Conservation (phyloP, 2,888 invertebrate species). For the Eretmocerus hayati region DNA sequence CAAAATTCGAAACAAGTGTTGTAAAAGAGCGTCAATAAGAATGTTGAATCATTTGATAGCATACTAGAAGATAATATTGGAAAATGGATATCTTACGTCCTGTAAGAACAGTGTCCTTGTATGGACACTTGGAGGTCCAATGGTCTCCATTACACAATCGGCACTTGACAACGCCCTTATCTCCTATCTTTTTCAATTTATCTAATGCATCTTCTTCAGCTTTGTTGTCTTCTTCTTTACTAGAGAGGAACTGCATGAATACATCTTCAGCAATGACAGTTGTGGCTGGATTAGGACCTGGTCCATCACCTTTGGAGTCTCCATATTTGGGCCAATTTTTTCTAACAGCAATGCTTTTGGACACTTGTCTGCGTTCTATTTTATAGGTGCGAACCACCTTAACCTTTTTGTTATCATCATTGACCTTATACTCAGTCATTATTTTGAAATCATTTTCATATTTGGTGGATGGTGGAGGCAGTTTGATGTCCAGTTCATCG, state of each 20-base stretch:
- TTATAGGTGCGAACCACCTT: conserved; percentile 85
- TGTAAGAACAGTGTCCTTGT: conserved; percentile 79
- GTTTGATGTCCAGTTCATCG: conserved; percentile 70
- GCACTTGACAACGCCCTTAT: conserved; percentile 74
- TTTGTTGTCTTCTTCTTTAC: conserved; percentile 81
- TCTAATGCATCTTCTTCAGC: conserved; percentile 79
- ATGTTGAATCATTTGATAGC: no score
- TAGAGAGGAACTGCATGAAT: conserved; percentile 85
- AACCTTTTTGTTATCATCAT: conserved; percentile 85
- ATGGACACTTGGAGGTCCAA: conserved; percentile 98
- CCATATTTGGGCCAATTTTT: conserved; percentile 97
- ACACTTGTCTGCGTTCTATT: conserved; percentile 82
- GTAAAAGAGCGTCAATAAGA: no score
- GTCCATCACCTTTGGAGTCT: conserved; percentile 79
- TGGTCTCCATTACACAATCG: conserved; percentile 92
- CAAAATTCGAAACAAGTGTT: no score
- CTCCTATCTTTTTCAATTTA: conserved; percentile 64
- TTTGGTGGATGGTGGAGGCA: conserved; percentile 66
- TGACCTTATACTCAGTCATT: conserved; percentile 86
- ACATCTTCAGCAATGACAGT: conserved; percentile 95
- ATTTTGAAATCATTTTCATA: conserved; percentile 84
- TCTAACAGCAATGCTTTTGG: conserved; percentile 85
- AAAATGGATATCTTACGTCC: conserved; percentile 17
- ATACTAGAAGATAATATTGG: no score
- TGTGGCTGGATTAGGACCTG: conserved; percentile 97